These are phyloP conservation scores for Stegana nigrithorax DNA, from an alignment of 2,888 invertebrate species.

Conservation along the genomic window DNA sequence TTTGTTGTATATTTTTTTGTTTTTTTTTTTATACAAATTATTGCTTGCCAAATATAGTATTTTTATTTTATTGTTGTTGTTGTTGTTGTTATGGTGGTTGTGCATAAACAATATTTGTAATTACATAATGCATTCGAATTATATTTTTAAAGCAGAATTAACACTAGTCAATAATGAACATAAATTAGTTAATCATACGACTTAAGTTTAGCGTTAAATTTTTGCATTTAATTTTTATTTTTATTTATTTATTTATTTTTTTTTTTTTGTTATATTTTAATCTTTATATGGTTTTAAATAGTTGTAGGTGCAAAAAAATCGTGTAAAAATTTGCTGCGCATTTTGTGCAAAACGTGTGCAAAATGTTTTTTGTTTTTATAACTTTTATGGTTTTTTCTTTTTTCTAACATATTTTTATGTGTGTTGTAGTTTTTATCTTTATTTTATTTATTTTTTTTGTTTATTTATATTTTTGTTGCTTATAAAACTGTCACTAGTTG, in stretches of 20 bases:
- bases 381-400: too few species aligned
- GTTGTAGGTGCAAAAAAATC: too few species aligned
- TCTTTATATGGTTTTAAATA: neutral
- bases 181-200: neutral
- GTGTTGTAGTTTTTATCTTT: too few species aligned
- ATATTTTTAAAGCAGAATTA: too few species aligned
- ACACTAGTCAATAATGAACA: too few species aligned
- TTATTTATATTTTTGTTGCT: neutral
- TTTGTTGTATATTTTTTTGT: neutral
- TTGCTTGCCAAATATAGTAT: constrained; percentile 25
- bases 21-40: too few species aligned
- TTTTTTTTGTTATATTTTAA: neutral
- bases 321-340: too few species aligned
- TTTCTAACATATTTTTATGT: too few species aligned
- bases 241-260: neutral
- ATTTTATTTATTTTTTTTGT: neutral
- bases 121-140: too few species aligned
- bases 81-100: too few species aligned
- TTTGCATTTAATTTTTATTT: too few species aligned
- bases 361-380: neutral
- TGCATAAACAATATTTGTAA: too few species aligned
- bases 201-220: neutral
- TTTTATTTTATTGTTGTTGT: constrained; percentile 6
- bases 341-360: constrained; percentile 1
- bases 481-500: constrained; percentile 36